Evolutionary conservation across 2,113 vertebrate genomes (phyloP), one percentile per base, ranked within the genome.

Genomic region (Lutjanus erythropterus): DNA sequence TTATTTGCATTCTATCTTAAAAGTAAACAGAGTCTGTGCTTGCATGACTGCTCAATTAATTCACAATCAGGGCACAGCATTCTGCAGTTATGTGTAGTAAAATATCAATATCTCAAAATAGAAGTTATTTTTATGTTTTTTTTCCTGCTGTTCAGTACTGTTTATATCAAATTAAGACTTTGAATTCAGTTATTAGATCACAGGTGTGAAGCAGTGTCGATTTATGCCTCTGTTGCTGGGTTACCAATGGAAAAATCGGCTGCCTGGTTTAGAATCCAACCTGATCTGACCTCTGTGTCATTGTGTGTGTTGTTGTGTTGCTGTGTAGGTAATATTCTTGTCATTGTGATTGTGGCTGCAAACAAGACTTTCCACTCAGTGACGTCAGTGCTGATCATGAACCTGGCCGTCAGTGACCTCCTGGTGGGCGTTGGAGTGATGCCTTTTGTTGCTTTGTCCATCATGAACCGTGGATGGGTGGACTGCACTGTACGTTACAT

Each of bases 361-460:
- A 96, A 92, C 59, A 96, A 95, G 85, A 91, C 93, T 3, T 94
- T 96, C 90, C 96, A 95, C 87, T 92, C 83, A 0, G 93, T 96
- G 86, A 94, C 94, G 0, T 96, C 96, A 0, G 91, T 96, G 84
- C 92, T 96, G 47, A 91, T 96, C 83, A 94, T 95, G 69, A 96
- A 96, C 88, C 91, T 96, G 90, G 96, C 96, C 50, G 50, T 96
- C 89, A 96, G 95, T 60, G 96, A 96, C 87, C 94, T 96, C 71
- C 86, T 96, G 75, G 95, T 96, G 41, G 96, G 95, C 27, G 73
- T 95, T 0, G 95, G 95, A 1, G 95, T 96, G 65, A 96, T 96
- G 95, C 96, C 96, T 5, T 96, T 96, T 80, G 93, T 96, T 25
- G 95, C 95, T 0, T 60, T 95, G 75, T 96, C 96, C 15, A 35